Evolutionary conservation across 2,888 invertebrate genomes (phyloP), one percentile per base, ranked within the genome.

Genomic region (Labia minor): DNA sequence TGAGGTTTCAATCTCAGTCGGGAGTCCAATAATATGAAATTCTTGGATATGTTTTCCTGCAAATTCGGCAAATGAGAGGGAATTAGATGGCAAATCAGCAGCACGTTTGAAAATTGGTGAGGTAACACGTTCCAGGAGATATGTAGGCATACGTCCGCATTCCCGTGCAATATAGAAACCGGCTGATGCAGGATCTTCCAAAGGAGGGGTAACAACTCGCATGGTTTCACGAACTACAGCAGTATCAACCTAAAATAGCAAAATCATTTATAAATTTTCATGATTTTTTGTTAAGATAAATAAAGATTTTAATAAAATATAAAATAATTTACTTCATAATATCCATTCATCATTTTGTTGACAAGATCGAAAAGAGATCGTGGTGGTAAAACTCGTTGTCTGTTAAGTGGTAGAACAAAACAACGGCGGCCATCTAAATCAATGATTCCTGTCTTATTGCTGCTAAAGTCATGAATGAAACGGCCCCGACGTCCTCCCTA

Each of bases 341-440:
- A 73, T 79, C 82, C 87, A 70, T 85, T 84, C 77, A 85, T 84
- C 85, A 92, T 88, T 78, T 91, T 92, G 71, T 83, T 81, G 70
- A 93, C 81, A 16, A 89, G 84, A 80, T 94, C 95, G 72, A 84
- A 83, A 76, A 91, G 83, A 73, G 88, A 88, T 71, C 83, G 85
- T 1, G 96, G 96, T 61, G 89, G 86, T 74, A 91, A 79, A 70
- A 93, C 89, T 67, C 85, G 80, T 33, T 82, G 82, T 26, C 89
- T 85, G 79, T 95, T 89, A 75, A 96, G 80, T 0, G 90, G 89
- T 91, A 95, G 92, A 18, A 93, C 85, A 79, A 95, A 97, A 80
- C 97, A 97, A 21, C 91, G 86, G 66, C 81, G 80, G 37, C 84
- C 82, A 68, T 85, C 85, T 16, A 83, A 78, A 78, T 94, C 93